Conservation (phyloP, 2,888 invertebrate species). For the Pasiphila rectangulata region DNA sequence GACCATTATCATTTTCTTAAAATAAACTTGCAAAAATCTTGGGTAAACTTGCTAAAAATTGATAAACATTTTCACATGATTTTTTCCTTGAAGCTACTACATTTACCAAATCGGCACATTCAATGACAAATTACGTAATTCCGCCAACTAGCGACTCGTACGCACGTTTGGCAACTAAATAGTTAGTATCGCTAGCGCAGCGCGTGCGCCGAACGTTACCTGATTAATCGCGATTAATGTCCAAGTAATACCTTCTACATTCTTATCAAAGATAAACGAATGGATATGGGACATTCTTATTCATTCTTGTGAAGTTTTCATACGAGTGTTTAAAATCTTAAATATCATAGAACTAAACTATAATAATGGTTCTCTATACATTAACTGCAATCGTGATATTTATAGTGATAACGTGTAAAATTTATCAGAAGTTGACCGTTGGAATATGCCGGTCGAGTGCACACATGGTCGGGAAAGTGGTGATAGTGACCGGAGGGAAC, state of each 20-base stretch:
- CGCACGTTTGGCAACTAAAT: conserved; percentile 48
- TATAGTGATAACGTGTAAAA: conserved; percentile 49
- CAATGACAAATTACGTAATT: conserved; percentile 56
- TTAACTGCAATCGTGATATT: conserved; percentile 39
- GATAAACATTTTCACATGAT: too few relatives aligned
- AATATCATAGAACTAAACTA: conserved; percentile 10
- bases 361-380: conserved; percentile 46
- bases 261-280: conserved; percentile 43
- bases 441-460: conserved; percentile 67
- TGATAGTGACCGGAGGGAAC: conserved; percentile 70
- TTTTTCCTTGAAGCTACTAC: conserved; percentile 41
- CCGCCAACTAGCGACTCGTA: conserved; percentile 43
- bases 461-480: conserved; percentile 73
- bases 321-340: conserved; percentile 7
- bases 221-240: conserved; percentile 12
- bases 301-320: conserved; percentile 22
- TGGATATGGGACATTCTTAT: conserved; percentile 35
- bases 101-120: conserved; percentile 42
- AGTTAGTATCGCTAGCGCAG: conserved; percentile 26
- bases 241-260: conserved; percentile 21
- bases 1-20: too few relatives aligned
- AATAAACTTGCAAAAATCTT: too few relatives aligned
- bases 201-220: conserved; percentile 22
- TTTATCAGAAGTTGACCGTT: conserved; percentile 67
- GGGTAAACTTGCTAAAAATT: too few relatives aligned